Conservation (phyloP, 64 coral and sea anemone genomes). For the Trachythela sp. region DNA sequence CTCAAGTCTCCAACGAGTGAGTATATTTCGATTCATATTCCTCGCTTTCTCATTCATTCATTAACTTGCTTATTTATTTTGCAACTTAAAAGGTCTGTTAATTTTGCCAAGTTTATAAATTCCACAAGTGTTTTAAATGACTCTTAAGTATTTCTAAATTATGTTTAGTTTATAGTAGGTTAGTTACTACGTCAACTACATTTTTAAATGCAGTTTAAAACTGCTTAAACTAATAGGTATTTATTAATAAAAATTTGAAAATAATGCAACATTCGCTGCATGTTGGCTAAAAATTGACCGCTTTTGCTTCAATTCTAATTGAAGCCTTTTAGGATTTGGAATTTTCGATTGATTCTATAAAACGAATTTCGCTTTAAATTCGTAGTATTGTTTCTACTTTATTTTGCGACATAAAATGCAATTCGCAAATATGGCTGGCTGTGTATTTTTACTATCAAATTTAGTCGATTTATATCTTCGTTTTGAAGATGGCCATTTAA, state of each 20-base stretch:
- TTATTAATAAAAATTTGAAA: neutral
- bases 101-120: neutral
- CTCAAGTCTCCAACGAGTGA: constrained; percentile 2
- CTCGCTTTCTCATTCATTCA: neutral
- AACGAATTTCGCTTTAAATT: neutral
- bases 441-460: neutral
- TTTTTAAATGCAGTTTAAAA: neutral
- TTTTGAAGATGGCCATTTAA: neutral
- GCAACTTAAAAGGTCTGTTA: neutral
- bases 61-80: neutral
- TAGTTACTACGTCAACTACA: neutral
- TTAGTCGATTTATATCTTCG: neutral
- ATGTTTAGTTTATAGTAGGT: neutral
- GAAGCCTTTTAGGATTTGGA: neutral
- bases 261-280: neutral
- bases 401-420: neutral
- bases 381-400: neutral
- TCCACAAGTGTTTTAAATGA: neutral
- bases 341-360: neutral
- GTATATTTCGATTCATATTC: neutral
- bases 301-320: neutral
- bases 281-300: neutral
- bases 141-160: neutral
- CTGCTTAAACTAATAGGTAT: neutral
- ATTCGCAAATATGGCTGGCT: neutral